Percentiles rank a stretch among this genome's conserved stretches.
Conservation (phyloP, 2,797 vertebrate genomes). For the Sebastes miniatus region DNA sequence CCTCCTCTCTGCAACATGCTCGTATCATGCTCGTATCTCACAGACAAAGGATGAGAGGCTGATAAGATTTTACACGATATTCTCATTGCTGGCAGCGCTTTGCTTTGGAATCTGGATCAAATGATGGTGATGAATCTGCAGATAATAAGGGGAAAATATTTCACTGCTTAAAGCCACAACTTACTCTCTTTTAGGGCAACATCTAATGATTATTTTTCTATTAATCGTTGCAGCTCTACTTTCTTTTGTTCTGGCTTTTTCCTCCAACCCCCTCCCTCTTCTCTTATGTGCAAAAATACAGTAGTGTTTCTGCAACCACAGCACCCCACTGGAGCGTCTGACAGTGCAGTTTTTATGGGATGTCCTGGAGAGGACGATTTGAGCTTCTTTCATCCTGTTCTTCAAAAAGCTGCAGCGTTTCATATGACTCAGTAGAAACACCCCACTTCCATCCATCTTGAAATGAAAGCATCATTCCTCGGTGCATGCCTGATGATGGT, state of each 20-base stretch:
- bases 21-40: conserved; percentile 33
- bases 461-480: neutral
- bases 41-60: conserved; percentile 65
- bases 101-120: conserved; percentile 11
- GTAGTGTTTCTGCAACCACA: conserved; percentile 40
- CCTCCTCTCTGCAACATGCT: conserved; percentile 36
- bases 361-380: neutral
- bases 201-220: neutral
- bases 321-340: conserved; percentile 22
- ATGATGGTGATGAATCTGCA: neutral
- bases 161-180: neutral
- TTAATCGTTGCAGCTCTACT: neutral
- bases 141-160: neutral
- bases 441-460: neutral
- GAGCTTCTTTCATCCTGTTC: neutral
- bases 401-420: neutral
- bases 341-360: conserved; percentile 24
- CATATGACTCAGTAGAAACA: neutral
- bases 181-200: neutral
- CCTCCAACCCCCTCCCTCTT: neutral
- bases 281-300: neutral
- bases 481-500: conserved; percentile 16
- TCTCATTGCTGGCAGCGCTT: neutral
- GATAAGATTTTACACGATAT: conserved; percentile 62
- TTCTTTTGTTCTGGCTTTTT: neutral